Conservation (phyloP, 1,140 invertebrate species). For the Drosophila takahashii region DNA sequence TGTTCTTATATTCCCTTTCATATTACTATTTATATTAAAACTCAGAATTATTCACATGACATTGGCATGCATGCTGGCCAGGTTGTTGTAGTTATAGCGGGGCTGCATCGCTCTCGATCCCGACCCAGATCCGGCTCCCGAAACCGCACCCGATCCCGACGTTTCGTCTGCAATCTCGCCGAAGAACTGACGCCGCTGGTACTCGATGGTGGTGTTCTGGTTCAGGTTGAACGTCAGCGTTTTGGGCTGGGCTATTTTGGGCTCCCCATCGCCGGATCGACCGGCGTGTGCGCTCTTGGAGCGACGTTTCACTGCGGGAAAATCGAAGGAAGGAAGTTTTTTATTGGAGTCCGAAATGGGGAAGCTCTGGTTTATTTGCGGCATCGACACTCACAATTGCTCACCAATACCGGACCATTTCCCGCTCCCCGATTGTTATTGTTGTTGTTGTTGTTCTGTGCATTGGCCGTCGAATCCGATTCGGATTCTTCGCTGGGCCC, state of each 20-base stretch:
- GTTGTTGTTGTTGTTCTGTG: conserved; percentile 59
- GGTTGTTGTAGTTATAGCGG: conserved; percentile 71
- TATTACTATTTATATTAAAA: background rate
- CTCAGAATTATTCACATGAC: conserved; percentile 72
- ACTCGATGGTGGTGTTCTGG: conserved; percentile 83
- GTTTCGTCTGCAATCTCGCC: conserved; percentile 67
- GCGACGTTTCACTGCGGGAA: conserved; percentile 76
- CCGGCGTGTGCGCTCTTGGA: conserved; percentile 84
- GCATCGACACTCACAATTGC: conserved; percentile 72
- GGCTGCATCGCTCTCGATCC: conserved; percentile 26
- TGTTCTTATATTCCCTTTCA: background rate
- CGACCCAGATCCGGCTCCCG: conserved; percentile 16
- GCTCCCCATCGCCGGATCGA: conserved; percentile 55
- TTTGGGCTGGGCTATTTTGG: conserved; percentile 82
- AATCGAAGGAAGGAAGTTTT: background rate
- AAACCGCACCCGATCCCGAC: conserved; percentile 16
- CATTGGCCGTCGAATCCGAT: conserved; percentile 49
- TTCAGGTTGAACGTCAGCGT: conserved; percentile 83
- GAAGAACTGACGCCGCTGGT: conserved; percentile 81
- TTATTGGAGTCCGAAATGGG: background rate
- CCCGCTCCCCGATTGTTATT: conserved; percentile 26
- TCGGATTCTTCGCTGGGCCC: conserved; percentile 48
- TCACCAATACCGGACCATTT: conserved; percentile 59
- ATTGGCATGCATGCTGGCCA: conserved; percentile 84
- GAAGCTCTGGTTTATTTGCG: background rate